Conservation (phyloP, 2,113 vertebrate species). For the zebrafish (Danio rerio) region GRCz12tu NC_133197.1:38350001-38350500, state of each 20-base stretch:
- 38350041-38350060: too few relatives aligned
- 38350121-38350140: too few relatives aligned
- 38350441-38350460: conserved; percentile 51
- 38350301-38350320: conserved; percentile 62
- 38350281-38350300: conserved; percentile 61
- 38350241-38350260: conserved; percentile 55
- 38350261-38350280: conserved; percentile 66
- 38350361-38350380: conserved; percentile 6
- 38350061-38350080: too few relatives aligned
- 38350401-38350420: conserved; percentile 17
- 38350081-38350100: too few relatives aligned
- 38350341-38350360: conserved; percentile 9
- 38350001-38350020: too few relatives aligned
- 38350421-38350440: conserved; percentile 6
- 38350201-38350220: conserved; percentile 16
- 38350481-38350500: conserved; percentile 63
- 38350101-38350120: too few relatives aligned
- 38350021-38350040: too few relatives aligned
- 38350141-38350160: too few relatives aligned
- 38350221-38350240: conserved; percentile 38
- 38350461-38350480: conserved; percentile 60
- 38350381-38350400: conserved; percentile 11
- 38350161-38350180: conserved; percentile 1
- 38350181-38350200: conserved; percentile 5
- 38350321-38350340: conserved; percentile 41